Base-by-base conservation (phyloP, 2,888 invertebrate genomes). In the Heliconius aoede region DNA sequence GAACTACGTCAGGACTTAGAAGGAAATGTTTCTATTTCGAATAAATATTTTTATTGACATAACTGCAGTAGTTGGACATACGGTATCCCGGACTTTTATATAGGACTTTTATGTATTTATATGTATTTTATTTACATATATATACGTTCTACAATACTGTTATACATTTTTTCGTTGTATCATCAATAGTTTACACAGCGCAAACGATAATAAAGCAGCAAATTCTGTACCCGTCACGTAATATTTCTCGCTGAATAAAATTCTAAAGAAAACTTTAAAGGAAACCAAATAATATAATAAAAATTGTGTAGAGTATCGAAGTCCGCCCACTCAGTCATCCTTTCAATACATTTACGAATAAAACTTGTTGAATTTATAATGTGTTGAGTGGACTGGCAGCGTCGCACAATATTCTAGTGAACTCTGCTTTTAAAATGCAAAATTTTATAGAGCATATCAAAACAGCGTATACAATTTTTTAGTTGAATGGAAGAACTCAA, bases 341-440 rank as follows among this genome's bases (percentile, higher is more conserved):
- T 73, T 73, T 73, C 65, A 76, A 73, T 68, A 73, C 60, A 73
- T 68, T 73, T 61, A 73, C 51, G 46, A 60, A 72, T 76, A 36
- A 61, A 68, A 76, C 67, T 73, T 76, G 76, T 73, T 73, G 73
- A 76, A 67, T 68, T 61, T 55, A 73, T 60, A 73, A 68, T 73
- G 64, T 58, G 78, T 73, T 36, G 36, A 65, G 65, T 65, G 36
- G 36, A 40, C 65, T 65, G 36, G 36, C 65, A 15, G 24, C 36
- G 15, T 24, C 36, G 24, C n/a, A 32, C n/a, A 65, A 36, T 36
- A 36, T 65, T 65, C 24, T 36, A 36, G 24, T 13, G 18, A 65
- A 65, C 1, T 15, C 21, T 3, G 36, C 7, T 36, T 24, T 65
- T 5, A 24, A 5, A 64, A 24, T 24, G 36, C 2, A 24, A 65